Base-by-base conservation (phyloP, 2,888 invertebrate genomes). In the Drosophila colorata region DNA sequence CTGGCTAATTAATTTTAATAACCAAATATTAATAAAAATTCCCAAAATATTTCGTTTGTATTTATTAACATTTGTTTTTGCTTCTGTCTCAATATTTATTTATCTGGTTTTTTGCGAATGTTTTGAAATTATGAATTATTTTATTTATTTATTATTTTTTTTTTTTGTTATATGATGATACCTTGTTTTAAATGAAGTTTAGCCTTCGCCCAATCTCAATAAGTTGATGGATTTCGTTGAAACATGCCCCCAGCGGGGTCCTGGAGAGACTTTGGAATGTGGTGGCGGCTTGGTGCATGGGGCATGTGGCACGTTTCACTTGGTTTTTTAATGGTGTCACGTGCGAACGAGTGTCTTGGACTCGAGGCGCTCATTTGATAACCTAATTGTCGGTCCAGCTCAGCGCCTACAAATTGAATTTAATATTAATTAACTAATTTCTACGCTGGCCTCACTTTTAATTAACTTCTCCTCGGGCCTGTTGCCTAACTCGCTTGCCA, bases 391-490 rank as follows among this genome's bases (percentile, higher is more conserved):
- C 13, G 56, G 60, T 14, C 53, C 51, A 55, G 63, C 53, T 51
- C 46, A 44, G 55, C 74, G 74, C 56, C 41, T 47, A 61, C 59
- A 64, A 84, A 84, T 84, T 84, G 86, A 85, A 84, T 87, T 82
- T 75, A 69, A 82, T 83, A 79, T 82, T 68, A 84, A 85, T 84
- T 85, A 82, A 85, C 80, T 75, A 82, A 84, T 85, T 84, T 75
- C 61, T 60, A 60, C 65, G 77, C 80, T 72, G 69, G 43, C 52
- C 58, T 52, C 79, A 61, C 52, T 67, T 85, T 74, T 81, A 84
- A 76, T 81, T 81, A 87, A 77, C 72, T 69, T 47, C 47, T 40
- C 40, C 38, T 31, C 61, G 20, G 47, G 23, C 14, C 23, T 4
- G 13, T 16, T 25, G 31, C 16, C 23, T 48, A 20, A 53, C 35